Conservation (phyloP, 2,113 vertebrate genomes). For the Ophthalmolycus amberensis region DNA sequence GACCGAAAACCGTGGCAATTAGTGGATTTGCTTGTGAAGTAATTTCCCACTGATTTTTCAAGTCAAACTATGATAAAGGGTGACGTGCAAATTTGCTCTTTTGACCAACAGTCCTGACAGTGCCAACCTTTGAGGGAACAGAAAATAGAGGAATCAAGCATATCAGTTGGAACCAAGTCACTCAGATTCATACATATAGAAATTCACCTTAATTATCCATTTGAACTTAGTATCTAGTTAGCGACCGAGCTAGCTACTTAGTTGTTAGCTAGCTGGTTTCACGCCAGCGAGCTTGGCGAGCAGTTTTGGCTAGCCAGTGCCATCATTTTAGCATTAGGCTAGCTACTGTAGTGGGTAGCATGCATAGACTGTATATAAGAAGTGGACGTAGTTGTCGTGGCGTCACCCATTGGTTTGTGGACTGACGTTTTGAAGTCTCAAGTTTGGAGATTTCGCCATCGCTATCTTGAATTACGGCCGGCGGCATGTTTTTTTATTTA, state of each 20-base stretch:
- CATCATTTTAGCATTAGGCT: neutral
- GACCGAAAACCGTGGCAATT: constrained; percentile 11
- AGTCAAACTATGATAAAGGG: constrained; percentile 19
- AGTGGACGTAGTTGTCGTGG: too few relatives aligned
- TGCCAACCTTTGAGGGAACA: neutral
- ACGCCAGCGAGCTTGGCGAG: neutral
- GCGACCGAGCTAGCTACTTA: neutral
- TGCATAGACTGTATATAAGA: neutral
- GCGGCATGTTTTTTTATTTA: too few relatives aligned
- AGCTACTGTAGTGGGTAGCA: neutral
- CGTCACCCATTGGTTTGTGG: too few relatives aligned
- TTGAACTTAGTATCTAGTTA: neutral
- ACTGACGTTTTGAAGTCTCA: too few relatives aligned
- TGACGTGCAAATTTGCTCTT: constrained; percentile 1
- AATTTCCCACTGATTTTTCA: constrained; percentile 26
- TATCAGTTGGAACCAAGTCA: neutral
- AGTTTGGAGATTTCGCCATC: too few relatives aligned
- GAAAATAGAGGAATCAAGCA: neutral
- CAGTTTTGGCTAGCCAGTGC: neutral
- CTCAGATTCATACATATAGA: neutral
- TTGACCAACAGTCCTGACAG: constrained; percentile 10
- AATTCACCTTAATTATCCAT: neutral
- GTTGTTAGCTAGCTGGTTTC: neutral
- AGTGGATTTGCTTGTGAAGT: constrained; percentile 8
- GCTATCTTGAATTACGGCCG: too few relatives aligned